phyloP scores from a whole-genome alignment of 2,113 vertebrate species.

The Columbina picui region DNA sequence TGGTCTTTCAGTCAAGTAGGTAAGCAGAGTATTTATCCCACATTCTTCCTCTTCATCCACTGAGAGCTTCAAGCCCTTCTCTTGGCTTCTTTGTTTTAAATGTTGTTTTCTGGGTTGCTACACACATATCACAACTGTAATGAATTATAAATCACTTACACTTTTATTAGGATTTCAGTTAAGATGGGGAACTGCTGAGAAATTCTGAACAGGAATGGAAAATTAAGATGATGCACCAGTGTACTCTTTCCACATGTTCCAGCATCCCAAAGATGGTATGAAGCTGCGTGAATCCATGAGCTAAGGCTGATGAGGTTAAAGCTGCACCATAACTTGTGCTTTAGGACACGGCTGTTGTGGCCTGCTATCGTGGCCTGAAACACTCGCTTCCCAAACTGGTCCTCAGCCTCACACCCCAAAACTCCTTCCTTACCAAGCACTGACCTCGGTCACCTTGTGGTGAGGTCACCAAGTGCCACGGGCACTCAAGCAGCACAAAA shows the following conservation, averaged over 20 bases:
- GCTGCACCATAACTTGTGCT: neutral
- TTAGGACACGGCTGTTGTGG: neutral
- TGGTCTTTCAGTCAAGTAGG: neutral
- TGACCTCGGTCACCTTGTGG: neutral
- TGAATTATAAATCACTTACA: neutral
- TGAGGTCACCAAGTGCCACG: conserved; percentile 19
- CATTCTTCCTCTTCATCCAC: neutral
- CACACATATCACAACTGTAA: neutral
- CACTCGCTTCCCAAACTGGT: neutral
- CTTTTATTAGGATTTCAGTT: neutral
- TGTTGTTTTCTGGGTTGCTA: neutral
- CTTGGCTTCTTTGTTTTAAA: neutral
- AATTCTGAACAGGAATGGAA: neutral
- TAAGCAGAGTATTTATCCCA: neutral
- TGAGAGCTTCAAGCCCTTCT: neutral
- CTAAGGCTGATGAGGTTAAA: neutral
- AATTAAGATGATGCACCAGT: neutral
- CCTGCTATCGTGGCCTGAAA: neutral
- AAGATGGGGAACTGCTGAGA: neutral
- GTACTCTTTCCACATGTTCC: neutral
- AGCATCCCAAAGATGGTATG: neutral
- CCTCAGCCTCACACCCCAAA: neutral
- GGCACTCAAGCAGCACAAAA: conserved; percentile 32
- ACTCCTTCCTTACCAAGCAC: neutral
- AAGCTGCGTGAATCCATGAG: neutral